Percentiles rank a stretch among this genome's conserved stretches.
phyloP scores from a whole-genome alignment of 2,888 invertebrate genomes.

The Boloria euphrosyne region DNA sequence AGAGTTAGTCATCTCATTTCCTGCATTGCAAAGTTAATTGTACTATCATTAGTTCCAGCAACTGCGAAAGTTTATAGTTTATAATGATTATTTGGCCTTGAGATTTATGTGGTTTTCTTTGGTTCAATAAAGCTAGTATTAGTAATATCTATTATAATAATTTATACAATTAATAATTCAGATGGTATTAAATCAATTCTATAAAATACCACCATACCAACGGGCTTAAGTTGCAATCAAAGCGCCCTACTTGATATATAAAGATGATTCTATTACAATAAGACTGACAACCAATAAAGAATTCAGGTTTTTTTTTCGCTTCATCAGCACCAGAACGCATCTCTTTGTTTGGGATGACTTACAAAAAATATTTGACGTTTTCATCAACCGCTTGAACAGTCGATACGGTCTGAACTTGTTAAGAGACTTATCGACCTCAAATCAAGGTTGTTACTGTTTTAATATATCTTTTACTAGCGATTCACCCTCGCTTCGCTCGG shows the following conservation, averaged over 20 bases:
- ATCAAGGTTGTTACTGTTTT: neutral
- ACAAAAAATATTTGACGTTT: constrained; percentile 58
- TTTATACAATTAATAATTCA: neutral
- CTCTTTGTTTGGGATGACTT: constrained; percentile 56
- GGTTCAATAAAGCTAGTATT: constrained; percentile 23
- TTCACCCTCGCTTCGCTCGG: no score
- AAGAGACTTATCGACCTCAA: constrained; percentile 8
- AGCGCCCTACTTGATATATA: constrained; percentile 44
- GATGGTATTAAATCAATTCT: no score
- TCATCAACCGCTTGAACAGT: constrained; percentile 14
- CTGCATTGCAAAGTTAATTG: constrained; percentile 68
- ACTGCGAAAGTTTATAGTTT: constrained; percentile 59
- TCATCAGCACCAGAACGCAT: constrained; percentile 49
- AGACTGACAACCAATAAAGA: constrained; percentile 50
- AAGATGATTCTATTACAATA: constrained; percentile 54
- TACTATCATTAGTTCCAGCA: constrained; percentile 73
- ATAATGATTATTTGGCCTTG: constrained; percentile 53
- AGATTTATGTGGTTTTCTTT: constrained; percentile 22
- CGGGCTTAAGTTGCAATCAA: constrained; percentile 52
- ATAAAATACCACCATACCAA: constrained; percentile 53
- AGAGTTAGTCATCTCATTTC: constrained; percentile 70
- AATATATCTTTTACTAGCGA: no score
- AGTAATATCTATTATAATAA: constrained; percentile 7
- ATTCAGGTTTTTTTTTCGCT: constrained; percentile 51
- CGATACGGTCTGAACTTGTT: constrained; percentile 11